phyloP scores from a whole-genome alignment of 2,797 vertebrate species.

The Pyrocephalus nanus region DNA sequence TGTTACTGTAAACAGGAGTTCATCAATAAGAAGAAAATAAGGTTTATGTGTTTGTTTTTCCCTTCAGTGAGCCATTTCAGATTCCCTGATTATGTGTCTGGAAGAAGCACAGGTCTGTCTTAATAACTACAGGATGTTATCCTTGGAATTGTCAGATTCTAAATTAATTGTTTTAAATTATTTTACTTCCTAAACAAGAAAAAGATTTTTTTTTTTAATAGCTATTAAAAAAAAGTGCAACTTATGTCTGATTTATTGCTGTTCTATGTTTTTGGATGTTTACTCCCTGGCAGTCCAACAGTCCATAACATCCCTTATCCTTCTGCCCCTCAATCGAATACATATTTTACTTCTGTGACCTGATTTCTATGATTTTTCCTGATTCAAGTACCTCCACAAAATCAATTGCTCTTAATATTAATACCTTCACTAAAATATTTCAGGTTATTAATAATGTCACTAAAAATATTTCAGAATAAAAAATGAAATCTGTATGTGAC shows the following conservation, averaged over 20 bases:
- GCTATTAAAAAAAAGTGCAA: not conserved
- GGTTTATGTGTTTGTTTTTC: not conserved
- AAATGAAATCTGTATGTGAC: not conserved
- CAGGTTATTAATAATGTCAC: not conserved
- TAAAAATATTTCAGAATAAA: conserved; percentile 27
- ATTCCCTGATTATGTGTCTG: not conserved
- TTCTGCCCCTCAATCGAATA: not conserved
- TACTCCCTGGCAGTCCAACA: not conserved
- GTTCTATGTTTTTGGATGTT: not conserved
- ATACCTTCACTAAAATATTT: not conserved
- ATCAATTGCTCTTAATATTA: not conserved
- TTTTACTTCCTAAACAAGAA: not conserved
- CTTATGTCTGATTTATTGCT: not conserved
- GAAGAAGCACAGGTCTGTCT: not conserved
- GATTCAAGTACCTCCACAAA: not conserved
- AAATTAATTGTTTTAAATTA: not conserved
- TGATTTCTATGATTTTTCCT: not conserved
- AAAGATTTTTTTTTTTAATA: not conserved
- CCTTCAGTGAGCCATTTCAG: not conserved
- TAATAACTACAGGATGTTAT: not conserved
- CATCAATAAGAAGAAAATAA: not conserved
- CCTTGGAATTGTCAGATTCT: not conserved
- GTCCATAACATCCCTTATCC: not conserved
- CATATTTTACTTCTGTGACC: not conserved
- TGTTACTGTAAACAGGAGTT: not conserved